Percentiles rank a stretch among this genome's conserved stretches.
phyloP scores from a whole-genome alignment of 1,140 invertebrate species.

The Bombus vancouverensis region DNA sequence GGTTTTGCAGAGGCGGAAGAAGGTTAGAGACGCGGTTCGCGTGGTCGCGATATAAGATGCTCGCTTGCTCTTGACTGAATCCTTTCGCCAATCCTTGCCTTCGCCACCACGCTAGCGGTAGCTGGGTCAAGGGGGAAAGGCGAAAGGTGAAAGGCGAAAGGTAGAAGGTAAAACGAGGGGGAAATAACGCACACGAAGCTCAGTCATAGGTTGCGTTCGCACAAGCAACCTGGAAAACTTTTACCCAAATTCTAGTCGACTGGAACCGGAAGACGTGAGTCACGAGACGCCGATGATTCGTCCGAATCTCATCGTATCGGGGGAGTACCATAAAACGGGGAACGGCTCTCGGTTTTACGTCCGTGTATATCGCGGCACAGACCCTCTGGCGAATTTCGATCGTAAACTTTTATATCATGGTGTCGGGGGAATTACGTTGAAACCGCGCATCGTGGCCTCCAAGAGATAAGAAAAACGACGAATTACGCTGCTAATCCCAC shows the following conservation, averaged over 20 bases:
- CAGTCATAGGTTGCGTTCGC: constrained; percentile 19
- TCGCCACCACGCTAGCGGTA: no score
- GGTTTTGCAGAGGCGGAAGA: not conserved
- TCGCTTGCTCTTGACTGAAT: not conserved
- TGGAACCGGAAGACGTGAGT: constrained; percentile 5
- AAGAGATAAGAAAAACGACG: constrained; percentile 3
- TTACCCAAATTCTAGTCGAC: constrained; percentile 39
- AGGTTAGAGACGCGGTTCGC: not conserved
- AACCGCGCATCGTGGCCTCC: not conserved
- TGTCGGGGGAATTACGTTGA: not conserved
- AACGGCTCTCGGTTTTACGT: not conserved
- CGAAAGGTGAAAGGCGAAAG: not conserved
- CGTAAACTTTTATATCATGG: constrained; percentile 30
- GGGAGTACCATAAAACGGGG: not conserved
- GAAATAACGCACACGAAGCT: constrained; percentile 50
- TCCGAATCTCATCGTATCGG: not conserved
- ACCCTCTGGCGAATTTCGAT: constrained; percentile 23
- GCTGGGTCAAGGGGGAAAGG: no score
- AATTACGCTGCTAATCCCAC: constrained; percentile 12
- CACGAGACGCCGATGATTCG: constrained; percentile 37
- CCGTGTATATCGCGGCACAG: not conserved
- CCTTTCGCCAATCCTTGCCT: not conserved
- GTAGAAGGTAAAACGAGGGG: not conserved
- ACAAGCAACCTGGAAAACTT: constrained; percentile 50
- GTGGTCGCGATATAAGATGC: not conserved